Conservation (phyloP, 2,113 vertebrate species). For the Machaerirhynchus nigripectus region DNA sequence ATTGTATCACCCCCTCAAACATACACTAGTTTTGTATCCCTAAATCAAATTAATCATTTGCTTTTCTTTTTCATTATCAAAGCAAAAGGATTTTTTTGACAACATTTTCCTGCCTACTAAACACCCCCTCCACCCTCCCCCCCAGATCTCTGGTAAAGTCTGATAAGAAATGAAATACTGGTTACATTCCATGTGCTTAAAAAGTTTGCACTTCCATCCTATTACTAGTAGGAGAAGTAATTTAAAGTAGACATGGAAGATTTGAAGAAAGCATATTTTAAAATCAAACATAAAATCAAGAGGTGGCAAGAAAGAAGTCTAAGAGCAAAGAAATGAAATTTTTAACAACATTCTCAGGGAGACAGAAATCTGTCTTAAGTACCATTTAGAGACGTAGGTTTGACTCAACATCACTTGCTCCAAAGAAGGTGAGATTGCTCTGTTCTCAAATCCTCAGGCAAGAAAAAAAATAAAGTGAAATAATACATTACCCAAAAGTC, state of each 20-base stretch:
- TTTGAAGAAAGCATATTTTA: not conserved
- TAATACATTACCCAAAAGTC: not conserved
- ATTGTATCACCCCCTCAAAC: not conserved
- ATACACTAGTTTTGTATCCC: not conserved
- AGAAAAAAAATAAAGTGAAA: not conserved
- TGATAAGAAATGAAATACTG: not conserved
- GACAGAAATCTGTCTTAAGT: not conserved
- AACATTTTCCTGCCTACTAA: not conserved
- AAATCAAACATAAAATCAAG: not conserved
- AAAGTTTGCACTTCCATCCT: not conserved
- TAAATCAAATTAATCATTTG: not conserved
- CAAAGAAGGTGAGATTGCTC: not conserved
- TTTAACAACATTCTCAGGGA: not conserved
- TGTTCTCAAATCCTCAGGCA: not conserved
- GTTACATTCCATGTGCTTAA: not conserved
- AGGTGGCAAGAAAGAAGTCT: not conserved
- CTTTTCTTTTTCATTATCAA: constrained; percentile 5
- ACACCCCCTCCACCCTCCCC: accelerated
- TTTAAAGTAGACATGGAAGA: not conserved
- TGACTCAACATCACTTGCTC: not conserved
- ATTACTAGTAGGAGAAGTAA: not conserved
- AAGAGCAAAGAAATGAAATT: not conserved
- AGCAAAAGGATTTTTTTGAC: not conserved
- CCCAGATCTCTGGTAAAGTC: not conserved
- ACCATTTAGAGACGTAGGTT: not conserved